Evolutionary conservation across 2,888 invertebrate genomes (phyloP).

Genomic region (Troglohyphantes excavatus): DNA sequence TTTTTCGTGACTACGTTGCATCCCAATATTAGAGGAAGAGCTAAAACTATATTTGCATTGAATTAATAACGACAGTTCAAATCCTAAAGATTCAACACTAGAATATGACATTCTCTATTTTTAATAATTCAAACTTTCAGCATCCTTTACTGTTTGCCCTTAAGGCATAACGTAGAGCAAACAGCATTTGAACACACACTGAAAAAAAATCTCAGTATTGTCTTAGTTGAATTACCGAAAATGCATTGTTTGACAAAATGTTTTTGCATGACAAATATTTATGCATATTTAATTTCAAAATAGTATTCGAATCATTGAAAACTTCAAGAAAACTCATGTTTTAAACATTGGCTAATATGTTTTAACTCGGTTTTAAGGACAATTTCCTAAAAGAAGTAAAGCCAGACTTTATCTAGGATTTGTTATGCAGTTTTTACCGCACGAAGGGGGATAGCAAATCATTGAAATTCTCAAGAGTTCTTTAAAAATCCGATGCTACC

Average conservation of each 20-base stretch:
- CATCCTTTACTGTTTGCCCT: not conserved
- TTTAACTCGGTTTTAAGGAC: not conserved
- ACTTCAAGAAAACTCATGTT: conserved; percentile 9
- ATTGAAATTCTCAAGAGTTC: too few relatives aligned
- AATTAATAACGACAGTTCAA: not conserved
- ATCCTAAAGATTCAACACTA: not conserved
- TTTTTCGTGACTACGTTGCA: too few relatives aligned
- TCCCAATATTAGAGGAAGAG: not conserved
- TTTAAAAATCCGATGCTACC: not conserved
- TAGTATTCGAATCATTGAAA: not conserved
- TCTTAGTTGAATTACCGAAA: not conserved
- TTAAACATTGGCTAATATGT: not conserved
- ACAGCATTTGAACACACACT: not conserved
- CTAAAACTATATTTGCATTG: not conserved
- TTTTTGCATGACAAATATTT: not conserved
- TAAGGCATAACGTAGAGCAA: not conserved
- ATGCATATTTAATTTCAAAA: conserved; percentile 1
- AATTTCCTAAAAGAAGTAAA: not conserved
- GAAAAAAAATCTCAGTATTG: not conserved
- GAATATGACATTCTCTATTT: not conserved
- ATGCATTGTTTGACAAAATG: not conserved
- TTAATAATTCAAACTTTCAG: not conserved
- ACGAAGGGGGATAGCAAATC: not conserved
- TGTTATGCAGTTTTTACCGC: not conserved
- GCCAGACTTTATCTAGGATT: not conserved